Base-by-base conservation (phyloP, 2,797 vertebrate genomes). In the Xenentodon cancila region DNA sequence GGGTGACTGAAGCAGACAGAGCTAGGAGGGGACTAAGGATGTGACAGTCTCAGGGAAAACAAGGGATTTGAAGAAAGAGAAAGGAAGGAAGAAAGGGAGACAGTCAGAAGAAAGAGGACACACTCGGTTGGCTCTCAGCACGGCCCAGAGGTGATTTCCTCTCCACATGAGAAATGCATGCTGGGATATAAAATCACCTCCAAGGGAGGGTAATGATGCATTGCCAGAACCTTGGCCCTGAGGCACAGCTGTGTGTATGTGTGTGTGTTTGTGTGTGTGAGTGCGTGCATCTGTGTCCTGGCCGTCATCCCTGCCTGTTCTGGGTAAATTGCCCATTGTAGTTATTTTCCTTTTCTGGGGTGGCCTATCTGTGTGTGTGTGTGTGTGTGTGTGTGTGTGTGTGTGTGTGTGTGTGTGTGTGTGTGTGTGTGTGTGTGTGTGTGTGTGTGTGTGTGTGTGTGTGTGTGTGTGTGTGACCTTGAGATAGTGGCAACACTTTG, bases 121-220 rank as follows among this genome's bases (percentile, higher is more conserved):
- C 85, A 91, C 85, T 77, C 84, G 85, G 82, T 87, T 89, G 84
- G 84, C 86, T 91, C 88, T 89, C 84, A 90, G 88, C 88, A 82
- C 72, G 75, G 88, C 90, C 90, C 88, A 84, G 84, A 88, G 89
- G 87, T 89, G 88, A 91, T 92, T 91, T 91, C 88, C 86, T 87
- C 87, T 88, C 81, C 90, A 87, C 85, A 86, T 87, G 88, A 92
- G 91, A 90, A 91, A 91, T 91, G 88, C 90, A 92, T 91, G 90
- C 90, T 92, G 91, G 90, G 91, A 88, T 87, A 83, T 86, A 86
- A 88, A 89, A 92, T 91, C 89, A 91, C 88, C 88, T 90, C 89
- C 89, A 89, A 89, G 86, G 85, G 84, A 87, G 85, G 80, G 89
- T 90, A 91, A 92, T 90, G 88, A 90, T 90, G 90, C 89, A 86